These are phyloP conservation scores for Schlechtendalia chinensis DNA, from an alignment of 1,140 invertebrate species.

Conservation along the genomic window DNA sequence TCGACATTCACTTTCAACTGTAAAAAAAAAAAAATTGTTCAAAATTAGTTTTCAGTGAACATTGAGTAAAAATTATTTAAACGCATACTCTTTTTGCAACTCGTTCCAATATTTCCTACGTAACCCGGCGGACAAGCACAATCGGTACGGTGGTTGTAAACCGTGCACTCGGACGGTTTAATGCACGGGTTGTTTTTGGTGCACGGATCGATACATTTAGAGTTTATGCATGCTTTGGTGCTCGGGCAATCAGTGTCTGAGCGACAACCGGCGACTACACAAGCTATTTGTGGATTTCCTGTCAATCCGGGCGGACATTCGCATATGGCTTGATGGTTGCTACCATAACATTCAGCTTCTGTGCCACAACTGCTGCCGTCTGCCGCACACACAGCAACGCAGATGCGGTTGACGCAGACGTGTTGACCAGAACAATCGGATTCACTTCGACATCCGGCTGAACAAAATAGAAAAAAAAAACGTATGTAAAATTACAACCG, in stretches of 20 bases:
- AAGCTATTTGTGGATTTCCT: conserved; percentile 76
- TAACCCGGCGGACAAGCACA: conserved; percentile 78
- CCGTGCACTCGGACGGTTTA: conserved; percentile 69
- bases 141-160: conserved; percentile 72
- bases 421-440: conserved; percentile 74
- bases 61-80: no score
- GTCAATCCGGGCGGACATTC: conserved; percentile 75
- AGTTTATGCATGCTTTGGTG: conserved; percentile 75
- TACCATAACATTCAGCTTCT: conserved; percentile 71
- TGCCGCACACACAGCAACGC: conserved; percentile 72
- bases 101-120: conserved; percentile 67
- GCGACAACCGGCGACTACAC: conserved; percentile 73
- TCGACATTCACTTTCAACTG: conserved; percentile 65
- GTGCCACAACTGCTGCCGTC: conserved; percentile 67
- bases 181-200: conserved; percentile 65
- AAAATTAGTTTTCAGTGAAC: neutral
- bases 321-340: conserved; percentile 76
- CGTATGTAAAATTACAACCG: no score
- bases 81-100: conserved; percentile 69
- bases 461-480: conserved; percentile 42
- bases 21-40: neutral
- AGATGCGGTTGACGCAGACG: conserved; percentile 73
- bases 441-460: conserved; percentile 61
- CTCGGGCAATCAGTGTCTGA: conserved; percentile 72
- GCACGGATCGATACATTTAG: conserved; percentile 76